Base-by-base conservation (phyloP, 2,113 vertebrate species). In the Hippolais icterina region DNA sequence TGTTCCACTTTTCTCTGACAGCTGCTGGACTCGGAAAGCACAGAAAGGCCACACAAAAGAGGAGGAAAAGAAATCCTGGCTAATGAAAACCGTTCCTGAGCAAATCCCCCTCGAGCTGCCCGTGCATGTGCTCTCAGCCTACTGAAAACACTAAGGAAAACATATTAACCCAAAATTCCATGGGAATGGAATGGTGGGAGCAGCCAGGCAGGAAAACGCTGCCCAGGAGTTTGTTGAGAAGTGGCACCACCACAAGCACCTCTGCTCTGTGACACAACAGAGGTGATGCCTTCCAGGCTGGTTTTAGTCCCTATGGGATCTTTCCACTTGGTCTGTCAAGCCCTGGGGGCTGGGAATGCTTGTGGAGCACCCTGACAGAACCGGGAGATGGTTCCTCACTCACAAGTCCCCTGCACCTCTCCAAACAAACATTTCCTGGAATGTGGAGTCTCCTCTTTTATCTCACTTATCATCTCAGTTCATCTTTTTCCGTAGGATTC, bases 311-410 rank as follows among this genome's bases (percentile, higher is more conserved):
- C 28, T 29, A 0, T 0, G 4, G 59, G 64, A 84, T 60, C 41
- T 50, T 74, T 59, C 54, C 19, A 17, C 9, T 44, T 23, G 28
- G 47, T 12, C 46, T 24, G 6, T 37, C 25, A 78, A 87, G 3
- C 5, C 22, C 9, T 68, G 39, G 41, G n/a, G 11, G 21, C 4
- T 70, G 47, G 27, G 33, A 75, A 61, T 8, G 4, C 11, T 52
- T 42, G 31, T 22, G 41, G 20, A 25, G 47, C 31, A 60, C 20
- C 23, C 37, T 0, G 0, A 14, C 0, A 4, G 25, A 50, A 77
- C 2, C 11, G 31, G 33, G 50, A 78, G 56, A 42, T 19, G 9
- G 3, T 15, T 69, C 33, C 46, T 69, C 46, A 18, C 6, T 10
- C 4, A 3, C 5, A 6, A n/a, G 5, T 20, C 6, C 72, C 49